Base-by-base conservation (phyloP, 92 coral and sea anemone genomes). In the Plumapathes pennacea region DNA sequence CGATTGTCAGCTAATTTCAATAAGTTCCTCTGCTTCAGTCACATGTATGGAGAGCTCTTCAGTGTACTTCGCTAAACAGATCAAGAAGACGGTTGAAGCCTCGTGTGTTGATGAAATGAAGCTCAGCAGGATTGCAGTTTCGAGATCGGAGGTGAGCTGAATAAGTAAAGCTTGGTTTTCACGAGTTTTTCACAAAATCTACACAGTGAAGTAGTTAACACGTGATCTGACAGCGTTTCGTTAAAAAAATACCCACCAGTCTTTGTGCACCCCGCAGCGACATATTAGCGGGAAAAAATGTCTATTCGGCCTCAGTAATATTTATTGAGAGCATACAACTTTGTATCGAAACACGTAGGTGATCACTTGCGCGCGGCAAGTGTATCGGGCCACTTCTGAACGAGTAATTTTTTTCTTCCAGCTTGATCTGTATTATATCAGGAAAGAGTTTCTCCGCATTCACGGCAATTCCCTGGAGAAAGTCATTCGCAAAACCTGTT, bases 381-480 rank as follows among this genome's bases (percentile, higher is more conserved):
- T n/a, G n/a, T n/a, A n/a, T n/a, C n/a, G n/a, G n/a, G n/a, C n/a
- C n/a, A n/a, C n/a, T n/a, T n/a, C n/a, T n/a, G n/a, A n/a, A n/a
- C n/a, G n/a, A n/a, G 27, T 44, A n/a, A 20, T 39, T 5, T 11
- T 10, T 34, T 38, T 44, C 10, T 46, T 52, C 49, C 56, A 85
- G 94, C 70, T 62, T 27, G 94, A 85, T 71, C 85, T 85, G 46
- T 85, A 85, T 54, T 74, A 75, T 50, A 85, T 85, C 80, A 85
- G 74, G 42, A 81, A 76, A 52, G 94, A 76, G 54, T 85, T 57
- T 40, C 67, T 80, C 25, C 51, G 72, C 38, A 25, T 49, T 17
- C 58, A 75, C 59, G 72, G 74, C 26, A 65, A 45, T 37, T 84
- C 69, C 3, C 83, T 85, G 27, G 39, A 72, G 46, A 83, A 85